Base-by-base conservation (phyloP, 2,888 invertebrate genomes). In the Yponomeuta malinellus region DNA sequence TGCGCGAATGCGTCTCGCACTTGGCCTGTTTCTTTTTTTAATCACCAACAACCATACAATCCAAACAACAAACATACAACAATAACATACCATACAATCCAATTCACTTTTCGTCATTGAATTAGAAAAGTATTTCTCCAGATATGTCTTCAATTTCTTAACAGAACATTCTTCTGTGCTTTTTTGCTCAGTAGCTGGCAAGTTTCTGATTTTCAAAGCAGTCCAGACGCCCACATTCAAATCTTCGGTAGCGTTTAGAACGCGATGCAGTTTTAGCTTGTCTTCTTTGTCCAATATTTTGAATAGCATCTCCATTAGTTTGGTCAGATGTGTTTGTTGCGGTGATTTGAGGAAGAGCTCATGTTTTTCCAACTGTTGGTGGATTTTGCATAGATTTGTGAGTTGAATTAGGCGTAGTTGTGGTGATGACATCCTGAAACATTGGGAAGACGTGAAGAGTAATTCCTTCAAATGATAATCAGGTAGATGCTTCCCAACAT, bases 291-390 rank as follows among this genome's bases (percentile, higher is more conserved):
- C 72, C 77, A 88, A 75, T 1, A 71, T 71, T 73, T 81, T 74
- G 69, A 86, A 89, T n/a, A 90, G 72, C 65, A 76, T 75, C 10
- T 74, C 74, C 31, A 91, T 78, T 0, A 82, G 82, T 37, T 78
- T 73, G 2, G 75, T 74, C 12, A 92, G 71, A 63, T 88, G 80
- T 0, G 81, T 72, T 74, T 78, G 75, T 78, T 89, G 91, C 0
- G 88, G 88, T 0, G 87, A 87, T 31, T 77, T 70, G 0, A 52
- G 3, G 68, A 90, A 88, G 66, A 76, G 63, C 15, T 63, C 63
- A 4, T 80, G 75, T 0, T 70, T 73, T 71, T 84, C 81, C 4
- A 89, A 71, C 63, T 78, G 83, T 73, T 85, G 79, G 71, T 87
- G 88, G 5, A 81, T 80, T 71, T 80, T 79, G 73, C 86, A 81